Conservation (phyloP, 2,113 vertebrate genomes). For the Antechinus flavipes region DNA sequence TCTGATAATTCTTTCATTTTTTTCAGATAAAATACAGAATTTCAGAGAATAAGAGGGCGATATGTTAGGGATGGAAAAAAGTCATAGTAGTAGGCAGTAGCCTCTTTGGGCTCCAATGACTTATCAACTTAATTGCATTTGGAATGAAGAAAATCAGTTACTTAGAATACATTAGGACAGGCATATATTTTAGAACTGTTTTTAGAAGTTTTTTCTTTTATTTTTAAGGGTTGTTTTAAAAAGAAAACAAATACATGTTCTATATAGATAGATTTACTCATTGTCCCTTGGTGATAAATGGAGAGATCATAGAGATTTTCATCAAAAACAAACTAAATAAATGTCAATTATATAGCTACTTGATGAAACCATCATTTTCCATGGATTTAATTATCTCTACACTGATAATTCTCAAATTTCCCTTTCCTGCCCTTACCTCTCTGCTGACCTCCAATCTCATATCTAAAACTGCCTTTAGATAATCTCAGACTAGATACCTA, state of each 20-base stretch:
- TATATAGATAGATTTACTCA: conserved; percentile 32
- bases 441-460: no score
- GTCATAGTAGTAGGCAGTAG: neutral
- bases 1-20: neutral
- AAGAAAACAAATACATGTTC: conserved; percentile 18
- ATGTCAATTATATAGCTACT: neutral
- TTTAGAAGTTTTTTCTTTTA: conserved; percentile 19
- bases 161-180: neutral
- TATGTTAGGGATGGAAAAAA: neutral
- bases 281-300: neutral
- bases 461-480: neutral
- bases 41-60: neutral
- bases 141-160: neutral
- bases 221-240: neutral
- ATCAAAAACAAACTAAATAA: neutral
- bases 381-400: neutral
- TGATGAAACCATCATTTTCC: neutral
- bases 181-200: conserved; percentile 21
- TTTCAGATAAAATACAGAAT: neutral
- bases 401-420: neutral
- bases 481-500: no score
- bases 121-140: neutral
- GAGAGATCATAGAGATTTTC: neutral
- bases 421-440: neutral
- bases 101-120: neutral